phyloP scores from a whole-genome alignment of 1,140 invertebrate genomes.

The Lordiphosa mommai region DNA sequence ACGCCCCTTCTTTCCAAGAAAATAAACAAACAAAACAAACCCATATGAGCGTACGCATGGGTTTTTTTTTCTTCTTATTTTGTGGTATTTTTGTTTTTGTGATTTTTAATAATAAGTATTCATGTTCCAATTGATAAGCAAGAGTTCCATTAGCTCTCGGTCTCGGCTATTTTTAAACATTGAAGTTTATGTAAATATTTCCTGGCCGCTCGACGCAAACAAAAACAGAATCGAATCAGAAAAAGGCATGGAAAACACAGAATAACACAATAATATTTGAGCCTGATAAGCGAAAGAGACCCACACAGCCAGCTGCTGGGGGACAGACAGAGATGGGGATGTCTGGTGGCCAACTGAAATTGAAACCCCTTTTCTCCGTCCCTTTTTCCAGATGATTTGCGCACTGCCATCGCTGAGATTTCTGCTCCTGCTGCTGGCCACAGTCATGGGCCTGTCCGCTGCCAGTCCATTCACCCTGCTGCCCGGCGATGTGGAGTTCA shows the following conservation, averaged over 20 bases:
- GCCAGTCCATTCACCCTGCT: constrained; percentile 21
- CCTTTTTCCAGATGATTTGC: constrained; percentile 47
- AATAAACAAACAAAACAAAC: constrained; percentile 23
- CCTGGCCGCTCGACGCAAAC: constrained; percentile 58
- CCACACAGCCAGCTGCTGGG: too few relatives aligned
- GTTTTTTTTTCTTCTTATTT: too few relatives aligned
- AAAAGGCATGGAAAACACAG: constrained; percentile 45
- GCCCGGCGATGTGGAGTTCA: constrained; percentile 13
- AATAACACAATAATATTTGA: constrained; percentile 71
- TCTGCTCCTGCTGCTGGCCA: constrained; percentile 32
- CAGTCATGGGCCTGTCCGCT: constrained; percentile 22
- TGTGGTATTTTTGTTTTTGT: neutral
- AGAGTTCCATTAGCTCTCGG: neutral
- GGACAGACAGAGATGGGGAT: too few relatives aligned
- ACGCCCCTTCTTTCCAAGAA: constrained; percentile 15
- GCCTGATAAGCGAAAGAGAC: constrained; percentile 38
- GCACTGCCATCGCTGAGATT: constrained; percentile 20
- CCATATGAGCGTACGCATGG: neutral
- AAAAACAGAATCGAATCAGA: constrained; percentile 44
- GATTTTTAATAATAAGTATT: constrained; percentile 41
- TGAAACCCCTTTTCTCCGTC: neutral
- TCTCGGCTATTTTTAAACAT: constrained; percentile 69
- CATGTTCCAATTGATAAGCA: constrained; percentile 69
- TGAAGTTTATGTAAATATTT: constrained; percentile 78
- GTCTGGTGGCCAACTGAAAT: too few relatives aligned